phyloP scores from a whole-genome alignment of 2,888 invertebrate species.

The Melitaea athalia region DNA sequence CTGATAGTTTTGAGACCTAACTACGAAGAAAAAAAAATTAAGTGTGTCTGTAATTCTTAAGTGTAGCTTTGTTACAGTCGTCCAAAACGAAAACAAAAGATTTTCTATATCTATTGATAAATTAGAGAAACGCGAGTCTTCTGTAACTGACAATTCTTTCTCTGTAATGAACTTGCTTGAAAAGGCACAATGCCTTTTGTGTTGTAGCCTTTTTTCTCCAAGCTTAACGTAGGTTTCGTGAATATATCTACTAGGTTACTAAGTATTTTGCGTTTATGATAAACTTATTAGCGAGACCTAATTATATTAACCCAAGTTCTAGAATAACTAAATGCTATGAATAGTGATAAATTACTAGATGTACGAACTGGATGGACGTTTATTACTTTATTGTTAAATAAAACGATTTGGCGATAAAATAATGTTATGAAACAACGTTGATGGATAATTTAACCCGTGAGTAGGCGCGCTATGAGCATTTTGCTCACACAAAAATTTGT shows the following conservation, averaged over 20 bases:
- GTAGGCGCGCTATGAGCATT: no score
- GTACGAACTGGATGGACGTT: no score
- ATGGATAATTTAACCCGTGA: no score
- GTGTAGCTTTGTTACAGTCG: not conserved
- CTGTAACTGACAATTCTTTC: not conserved
- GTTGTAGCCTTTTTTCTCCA: conserved; percentile 4
- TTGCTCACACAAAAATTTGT: no score
- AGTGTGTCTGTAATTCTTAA: not conserved
- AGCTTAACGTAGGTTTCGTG: not conserved
- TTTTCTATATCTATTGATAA: not conserved
- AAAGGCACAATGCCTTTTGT: not conserved
- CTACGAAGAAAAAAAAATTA: not conserved
- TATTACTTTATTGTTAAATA: no score
- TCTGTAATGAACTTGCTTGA: not conserved
- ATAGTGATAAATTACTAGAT: no score
- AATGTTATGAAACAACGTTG: no score
- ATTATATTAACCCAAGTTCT: no score
- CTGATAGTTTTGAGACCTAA: no score
- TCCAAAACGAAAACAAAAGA: not conserved
- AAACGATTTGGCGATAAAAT: no score
- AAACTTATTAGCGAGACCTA: no score
- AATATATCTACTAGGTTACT: not conserved
- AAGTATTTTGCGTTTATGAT: not conserved
- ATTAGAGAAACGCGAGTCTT: not conserved
- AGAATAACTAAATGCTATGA: no score